A percentile compares a stretch with the other conserved stretches of the same genome.
Conservation (phyloP, 2,797 vertebrate species). For the Parauchenoglanis ngamensis region DNA sequence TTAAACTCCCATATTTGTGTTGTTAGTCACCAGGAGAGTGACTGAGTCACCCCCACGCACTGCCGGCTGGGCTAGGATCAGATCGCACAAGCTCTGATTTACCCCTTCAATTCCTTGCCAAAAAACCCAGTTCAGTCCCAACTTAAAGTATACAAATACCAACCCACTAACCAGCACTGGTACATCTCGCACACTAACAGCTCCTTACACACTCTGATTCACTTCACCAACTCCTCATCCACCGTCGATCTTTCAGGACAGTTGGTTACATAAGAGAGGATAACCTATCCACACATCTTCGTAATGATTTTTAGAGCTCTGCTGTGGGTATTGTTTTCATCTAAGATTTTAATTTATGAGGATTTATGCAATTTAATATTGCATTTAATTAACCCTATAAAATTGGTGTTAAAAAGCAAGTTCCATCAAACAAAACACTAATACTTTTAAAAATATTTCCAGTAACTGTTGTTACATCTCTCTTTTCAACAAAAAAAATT, state of each 20-base stretch:
- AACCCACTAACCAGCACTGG: conserved; percentile 16
- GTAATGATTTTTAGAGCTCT: not conserved
- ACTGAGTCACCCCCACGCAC: conserved; percentile 74
- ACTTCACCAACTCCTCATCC: conserved; percentile 29
- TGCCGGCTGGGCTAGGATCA: conserved; percentile 56
- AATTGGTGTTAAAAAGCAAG: not conserved
- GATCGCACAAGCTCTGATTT: conserved; percentile 46
- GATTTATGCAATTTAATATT: not conserved
- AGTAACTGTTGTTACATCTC: not conserved
- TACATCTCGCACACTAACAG: conserved; percentile 14
- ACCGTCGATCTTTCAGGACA: conserved; percentile 21
- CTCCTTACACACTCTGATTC: conserved; percentile 16
- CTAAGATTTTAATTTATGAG: not conserved
- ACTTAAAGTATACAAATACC: conserved; percentile 33
- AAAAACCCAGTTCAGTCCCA: conserved; percentile 39
- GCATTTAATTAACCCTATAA: not conserved
- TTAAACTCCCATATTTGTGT: conserved; percentile 71
- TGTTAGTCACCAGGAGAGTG: conserved; percentile 72
- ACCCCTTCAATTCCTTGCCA: conserved; percentile 33
- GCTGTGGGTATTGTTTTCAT: not conserved
- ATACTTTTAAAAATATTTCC: not conserved
- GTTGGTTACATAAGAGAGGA: conserved; percentile 26
- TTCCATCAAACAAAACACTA: not conserved
- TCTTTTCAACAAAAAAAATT: not conserved
- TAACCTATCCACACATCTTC: not conserved